A percentile compares a stretch with the other conserved stretches of the same genome.
Evolutionary conservation across 2,797 vertebrate species (phyloP).

Genomic region (Spea hammondii): DNA sequence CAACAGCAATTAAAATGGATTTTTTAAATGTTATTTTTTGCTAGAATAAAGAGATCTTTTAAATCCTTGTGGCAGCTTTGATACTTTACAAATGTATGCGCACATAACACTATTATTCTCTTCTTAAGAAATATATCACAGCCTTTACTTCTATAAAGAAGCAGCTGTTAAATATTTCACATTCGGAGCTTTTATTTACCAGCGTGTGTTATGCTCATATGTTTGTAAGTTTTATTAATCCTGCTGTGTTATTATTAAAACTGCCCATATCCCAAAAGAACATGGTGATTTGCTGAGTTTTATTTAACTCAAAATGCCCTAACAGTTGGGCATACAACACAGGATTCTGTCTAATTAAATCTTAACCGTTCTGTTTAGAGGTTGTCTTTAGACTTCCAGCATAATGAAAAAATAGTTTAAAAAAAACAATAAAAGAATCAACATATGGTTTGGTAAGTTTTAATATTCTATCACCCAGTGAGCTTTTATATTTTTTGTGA

Average conservation of each 20-base stretch:
- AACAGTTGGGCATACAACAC: constrained; percentile 35
- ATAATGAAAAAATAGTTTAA: constrained; percentile 22
- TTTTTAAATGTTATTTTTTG: too few species aligned
- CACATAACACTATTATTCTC: constrained; percentile 3
- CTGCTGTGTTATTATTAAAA: constrained; percentile 42
- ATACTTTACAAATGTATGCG: not conserved
- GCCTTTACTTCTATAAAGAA: constrained; percentile 10
- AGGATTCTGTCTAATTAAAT: constrained; percentile 41
- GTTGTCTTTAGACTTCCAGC: constrained; percentile 16
- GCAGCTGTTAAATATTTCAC: constrained; percentile 25
- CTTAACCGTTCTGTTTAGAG: constrained; percentile 32
- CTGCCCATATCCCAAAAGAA: constrained; percentile 27
- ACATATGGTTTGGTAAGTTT: constrained; percentile 39
- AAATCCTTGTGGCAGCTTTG: not conserved
- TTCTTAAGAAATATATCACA: not conserved
- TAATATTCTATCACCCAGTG: constrained; percentile 29
- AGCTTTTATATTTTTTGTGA: constrained; percentile 19
- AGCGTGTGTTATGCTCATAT: constrained; percentile 28
- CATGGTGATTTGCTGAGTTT: constrained; percentile 31
- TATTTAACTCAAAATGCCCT: constrained; percentile 38
- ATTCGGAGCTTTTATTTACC: constrained; percentile 12
- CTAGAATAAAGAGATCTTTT: too few species aligned
- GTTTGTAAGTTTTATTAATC: constrained; percentile 37
- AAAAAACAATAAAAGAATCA: constrained; percentile 1
- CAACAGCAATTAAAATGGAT: too few species aligned